phyloP scores from a whole-genome alignment of 2,113 vertebrate species.

The Paramisgurnus dabryanus region DNA sequence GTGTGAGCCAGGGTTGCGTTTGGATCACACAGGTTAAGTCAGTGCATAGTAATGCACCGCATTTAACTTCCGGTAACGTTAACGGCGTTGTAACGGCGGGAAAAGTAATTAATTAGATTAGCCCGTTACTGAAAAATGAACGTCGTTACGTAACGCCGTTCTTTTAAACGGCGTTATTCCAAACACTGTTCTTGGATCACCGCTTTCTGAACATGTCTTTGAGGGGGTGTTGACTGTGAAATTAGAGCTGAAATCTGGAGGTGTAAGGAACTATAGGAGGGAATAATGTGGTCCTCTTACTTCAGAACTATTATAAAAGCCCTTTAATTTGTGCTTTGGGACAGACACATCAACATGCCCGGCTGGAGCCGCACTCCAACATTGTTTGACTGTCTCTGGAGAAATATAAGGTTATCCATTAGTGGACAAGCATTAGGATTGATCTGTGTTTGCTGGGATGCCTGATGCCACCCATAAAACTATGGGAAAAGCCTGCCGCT shows the following conservation, averaged over 20 bases:
- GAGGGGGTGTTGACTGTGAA: conserved; percentile 20
- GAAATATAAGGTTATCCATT: conserved; percentile 36
- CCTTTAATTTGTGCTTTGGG: conserved; percentile 21
- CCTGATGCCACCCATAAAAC: not conserved
- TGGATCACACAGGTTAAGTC: too few relatives aligned
- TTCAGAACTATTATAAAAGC: conserved; percentile 23
- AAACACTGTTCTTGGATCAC: conserved; percentile 29
- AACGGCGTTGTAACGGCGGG: too few relatives aligned
- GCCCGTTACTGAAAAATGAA: too few relatives aligned
- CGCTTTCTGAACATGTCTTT: not conserved
- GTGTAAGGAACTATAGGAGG: not conserved
- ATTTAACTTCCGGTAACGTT: too few relatives aligned
- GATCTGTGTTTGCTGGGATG: not conserved
- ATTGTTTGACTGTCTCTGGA: not conserved
- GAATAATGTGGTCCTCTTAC: conserved; percentile 3
- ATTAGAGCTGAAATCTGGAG: conserved; percentile 21
- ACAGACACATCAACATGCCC: conserved; percentile 2
- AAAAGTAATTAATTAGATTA: too few relatives aligned
- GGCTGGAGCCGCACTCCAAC: not conserved
- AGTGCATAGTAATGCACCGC: too few relatives aligned
- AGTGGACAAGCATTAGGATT: conserved; percentile 10
- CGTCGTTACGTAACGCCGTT: too few relatives aligned
- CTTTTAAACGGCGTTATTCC: too few relatives aligned
- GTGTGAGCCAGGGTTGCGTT: too few relatives aligned
- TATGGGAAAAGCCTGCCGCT: not conserved